Base-by-base conservation (phyloP, 1,140 invertebrate species). In the Oryctes rhinoceros region DNA sequence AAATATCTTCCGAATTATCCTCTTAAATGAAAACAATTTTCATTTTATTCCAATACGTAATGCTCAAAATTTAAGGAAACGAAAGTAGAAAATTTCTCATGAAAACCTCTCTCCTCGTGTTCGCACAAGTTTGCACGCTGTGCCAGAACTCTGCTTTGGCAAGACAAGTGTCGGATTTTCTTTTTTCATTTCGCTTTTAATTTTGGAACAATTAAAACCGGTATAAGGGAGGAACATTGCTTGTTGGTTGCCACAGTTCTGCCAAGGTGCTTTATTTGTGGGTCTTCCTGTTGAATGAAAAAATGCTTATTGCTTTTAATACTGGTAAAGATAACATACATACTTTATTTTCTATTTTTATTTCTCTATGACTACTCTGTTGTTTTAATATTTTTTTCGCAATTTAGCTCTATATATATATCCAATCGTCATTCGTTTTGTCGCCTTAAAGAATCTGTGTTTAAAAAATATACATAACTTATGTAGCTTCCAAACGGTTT, bases 251-350 rank as follows among this genome's bases (percentile, higher is more conserved):
- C 53, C 53, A 59, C 53, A 71, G 35, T 71, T 71, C 65, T 71
- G 65, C 65, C 65, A 15, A 37, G 24, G 65, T 71, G 65, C 65
- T 71, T 71, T 71, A 30, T 37, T 30, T 71, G 65, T 71, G 65
- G 20, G 65, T 71, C 65, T 30, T 67, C 65, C 65, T 71, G 65
- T 71, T 71, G 53, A 59, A 71, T 71, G 65, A 71, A 15, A 71
- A 71, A 71, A 71, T 71, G 65, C 65, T 71, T 71, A 37, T 71
- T 71, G 65, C 65, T 71, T 71, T 62, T 71, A 71, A 71, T 71
- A 71, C 65, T 71, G 65, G 65, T 71, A 71, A 71, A 71, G 65
- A 71, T 35, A 71, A 71, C 4, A 35, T 71, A 71, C 4, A 35
- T 71, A 71, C 24, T 71, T 71, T 37, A 20, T 24, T 30, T 71